phyloP scores from a whole-genome alignment of 2,797 vertebrate species.

The Etheostoma nigrum region DNA sequence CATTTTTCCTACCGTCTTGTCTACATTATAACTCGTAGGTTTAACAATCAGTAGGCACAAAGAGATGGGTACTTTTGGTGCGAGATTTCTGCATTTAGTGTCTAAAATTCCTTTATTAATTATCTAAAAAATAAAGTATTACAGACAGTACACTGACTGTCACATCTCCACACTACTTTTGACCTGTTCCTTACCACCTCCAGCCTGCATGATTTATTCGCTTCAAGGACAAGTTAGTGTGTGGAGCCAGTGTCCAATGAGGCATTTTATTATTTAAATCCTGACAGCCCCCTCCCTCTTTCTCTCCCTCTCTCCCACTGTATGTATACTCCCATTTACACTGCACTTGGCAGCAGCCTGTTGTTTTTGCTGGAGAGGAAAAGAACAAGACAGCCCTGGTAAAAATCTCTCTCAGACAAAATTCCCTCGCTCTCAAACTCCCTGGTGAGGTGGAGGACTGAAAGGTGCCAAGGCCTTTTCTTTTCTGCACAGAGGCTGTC shows the following conservation, averaged over 20 bases:
- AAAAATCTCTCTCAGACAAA: constrained; percentile 69
- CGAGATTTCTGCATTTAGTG: too few relatives aligned
- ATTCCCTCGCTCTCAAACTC: constrained; percentile 62
- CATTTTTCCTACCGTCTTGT: background rate
- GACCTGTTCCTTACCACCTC: constrained; percentile 38
- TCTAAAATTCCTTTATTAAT: background rate
- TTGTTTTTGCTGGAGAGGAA: constrained; percentile 81
- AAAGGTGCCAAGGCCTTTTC: constrained; percentile 62
- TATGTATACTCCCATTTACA: constrained; percentile 80
- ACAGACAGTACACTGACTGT: background rate
- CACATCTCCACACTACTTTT: constrained; percentile 6
- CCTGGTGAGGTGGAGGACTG: constrained; percentile 48
- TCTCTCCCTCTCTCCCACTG: constrained; percentile 37
- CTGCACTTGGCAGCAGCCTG: constrained; percentile 73
- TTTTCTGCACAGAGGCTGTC: constrained; percentile 50
- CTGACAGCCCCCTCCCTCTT: constrained; percentile 35
- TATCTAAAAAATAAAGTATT: background rate
- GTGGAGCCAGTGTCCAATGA: constrained; percentile 72
- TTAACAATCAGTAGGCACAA: constrained; percentile 2
- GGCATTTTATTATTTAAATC: constrained; percentile 77
- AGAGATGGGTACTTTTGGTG: background rate
- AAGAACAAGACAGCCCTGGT: constrained; percentile 77
- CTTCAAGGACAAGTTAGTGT: constrained; percentile 61
- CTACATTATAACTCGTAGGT: background rate
- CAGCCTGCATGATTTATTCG: constrained; percentile 57